A percentile compares a stretch with the other conserved stretches of the same genome.
Evolutionary conservation across 2,113 vertebrate genomes (phyloP).

Genomic region (Anhinga anhinga): DNA sequence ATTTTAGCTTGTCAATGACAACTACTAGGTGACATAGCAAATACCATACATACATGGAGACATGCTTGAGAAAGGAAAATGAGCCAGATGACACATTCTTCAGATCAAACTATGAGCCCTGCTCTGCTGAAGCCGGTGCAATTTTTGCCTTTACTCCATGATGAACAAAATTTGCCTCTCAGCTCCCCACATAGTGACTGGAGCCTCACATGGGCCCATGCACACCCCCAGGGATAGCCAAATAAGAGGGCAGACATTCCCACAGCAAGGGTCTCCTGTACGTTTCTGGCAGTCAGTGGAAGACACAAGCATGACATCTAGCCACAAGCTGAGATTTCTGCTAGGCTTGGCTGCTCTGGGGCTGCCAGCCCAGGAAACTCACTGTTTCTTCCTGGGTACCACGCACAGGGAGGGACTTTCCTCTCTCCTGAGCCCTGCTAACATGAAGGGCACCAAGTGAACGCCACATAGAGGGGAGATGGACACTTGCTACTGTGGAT

Average conservation of each 20-base stretch:
- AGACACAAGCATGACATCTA: background rate
- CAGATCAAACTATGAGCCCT: background rate
- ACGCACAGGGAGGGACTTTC: accelerated
- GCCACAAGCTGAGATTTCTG: background rate
- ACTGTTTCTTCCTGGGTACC: background rate
- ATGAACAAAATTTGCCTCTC: background rate
- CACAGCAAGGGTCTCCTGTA: background rate
- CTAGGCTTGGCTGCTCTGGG: background rate
- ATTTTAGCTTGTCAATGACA: background rate
- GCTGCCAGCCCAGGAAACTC: background rate
- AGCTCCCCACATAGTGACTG: accelerated
- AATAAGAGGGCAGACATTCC: background rate
- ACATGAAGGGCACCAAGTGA: background rate
- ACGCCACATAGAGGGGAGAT: background rate
- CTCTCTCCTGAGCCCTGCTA: background rate
- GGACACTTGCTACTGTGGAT: background rate
- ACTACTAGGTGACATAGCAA: background rate
- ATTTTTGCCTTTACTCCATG: background rate
- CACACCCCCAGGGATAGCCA: background rate
- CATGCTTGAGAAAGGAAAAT: background rate
- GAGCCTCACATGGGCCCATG: background rate
- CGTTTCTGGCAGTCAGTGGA: accelerated
- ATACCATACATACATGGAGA: background rate
- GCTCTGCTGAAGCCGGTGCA: background rate
- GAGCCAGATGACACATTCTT: background rate